These are phyloP conservation scores for Drosophila peninsularis DNA, from an alignment of 2,888 invertebrate genomes.

Conservation along the genomic window DNA sequence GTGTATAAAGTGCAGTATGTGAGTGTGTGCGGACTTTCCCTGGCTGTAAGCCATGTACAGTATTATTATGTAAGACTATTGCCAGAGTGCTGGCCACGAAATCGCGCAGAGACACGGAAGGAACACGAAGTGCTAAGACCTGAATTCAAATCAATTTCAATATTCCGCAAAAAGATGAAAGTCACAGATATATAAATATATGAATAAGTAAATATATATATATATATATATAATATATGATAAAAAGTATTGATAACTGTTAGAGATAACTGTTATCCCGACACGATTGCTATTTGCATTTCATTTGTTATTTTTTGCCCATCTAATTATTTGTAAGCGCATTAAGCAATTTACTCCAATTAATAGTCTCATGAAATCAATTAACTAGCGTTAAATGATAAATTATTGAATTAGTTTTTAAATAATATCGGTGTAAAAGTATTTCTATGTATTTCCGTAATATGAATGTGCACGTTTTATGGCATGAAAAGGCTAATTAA, in stretches of 20 bases:
- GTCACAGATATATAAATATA: slow-evolving; percentile 5
- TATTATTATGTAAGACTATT: slow-evolving; percentile 49
- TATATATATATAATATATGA: neutral
- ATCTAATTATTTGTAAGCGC: slow-evolving; percentile 21
- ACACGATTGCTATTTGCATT: slow-evolving; percentile 13
- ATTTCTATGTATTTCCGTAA: slow-evolving; percentile 26
- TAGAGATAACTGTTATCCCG: slow-evolving; percentile 8
- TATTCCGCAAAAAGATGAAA: neutral
- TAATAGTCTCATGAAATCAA: slow-evolving; percentile 53
- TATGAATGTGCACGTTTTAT: slow-evolving; percentile 24
- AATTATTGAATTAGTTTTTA: slow-evolving; percentile 62
- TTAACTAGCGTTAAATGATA: slow-evolving; percentile 62
- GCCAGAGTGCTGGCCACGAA: slow-evolving; percentile 12
- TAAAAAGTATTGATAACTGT: slow-evolving; percentile 4
- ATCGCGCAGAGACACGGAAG: neutral
- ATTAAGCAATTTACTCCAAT: slow-evolving; percentile 29
- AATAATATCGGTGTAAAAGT: slow-evolving; percentile 23
- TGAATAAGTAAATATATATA: neutral
- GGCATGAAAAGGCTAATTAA: slow-evolving; percentile 69
- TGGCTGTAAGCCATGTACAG: slow-evolving; percentile 56
- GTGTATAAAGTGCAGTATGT: slow-evolving; percentile 12
- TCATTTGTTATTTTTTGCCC: slow-evolving; percentile 11
- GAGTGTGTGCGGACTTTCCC: slow-evolving; percentile 4
- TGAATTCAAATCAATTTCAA: neutral
- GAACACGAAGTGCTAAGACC: neutral